Conservation (phyloP, 2,113 vertebrate species). For the Thamnaconus septentrionalis region DNA sequence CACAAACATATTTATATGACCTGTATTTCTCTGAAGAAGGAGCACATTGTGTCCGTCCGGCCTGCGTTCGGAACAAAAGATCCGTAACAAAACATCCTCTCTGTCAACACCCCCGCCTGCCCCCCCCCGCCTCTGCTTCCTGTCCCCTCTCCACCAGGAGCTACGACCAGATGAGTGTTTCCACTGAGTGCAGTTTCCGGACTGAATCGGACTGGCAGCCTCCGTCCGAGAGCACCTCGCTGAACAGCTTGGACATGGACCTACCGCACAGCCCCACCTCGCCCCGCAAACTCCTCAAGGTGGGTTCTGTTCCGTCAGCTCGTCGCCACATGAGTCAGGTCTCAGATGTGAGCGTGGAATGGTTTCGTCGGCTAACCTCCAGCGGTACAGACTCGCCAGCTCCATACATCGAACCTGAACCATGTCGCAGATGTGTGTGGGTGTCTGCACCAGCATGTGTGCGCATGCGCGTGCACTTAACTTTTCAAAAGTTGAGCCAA, state of each 20-base stretch:
- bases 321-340: too few species aligned
- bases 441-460: neutral
- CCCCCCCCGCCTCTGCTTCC: slow-evolving; percentile 33
- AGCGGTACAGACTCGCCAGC: too few species aligned
- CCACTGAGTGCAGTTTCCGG: slow-evolving; percentile 62
- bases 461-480: neutral
- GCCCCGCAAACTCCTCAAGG: slow-evolving; percentile 56
- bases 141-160: slow-evolving; percentile 58
- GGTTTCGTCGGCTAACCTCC: too few species aligned
- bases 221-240: slow-evolving; percentile 38
- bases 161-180: slow-evolving; percentile 69
- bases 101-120: neutral
- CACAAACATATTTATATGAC: too few species aligned
- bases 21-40: neutral
- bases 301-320: slow-evolving; percentile 26
- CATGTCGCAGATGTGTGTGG: neutral
- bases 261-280: slow-evolving; percentile 26
- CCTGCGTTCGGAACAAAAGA: slow-evolving; percentile 36
- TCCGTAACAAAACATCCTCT: slow-evolving; percentile 44
- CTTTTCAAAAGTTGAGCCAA: neutral
- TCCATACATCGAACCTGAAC: too few species aligned
- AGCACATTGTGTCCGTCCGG: too few species aligned
- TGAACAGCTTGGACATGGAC: slow-evolving; percentile 63
- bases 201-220: slow-evolving; percentile 48
- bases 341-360: too few species aligned